These are phyloP conservation scores for Chionoecetes opilio DNA, from an alignment of 1,140 invertebrate species.

Conservation along the genomic window DNA sequence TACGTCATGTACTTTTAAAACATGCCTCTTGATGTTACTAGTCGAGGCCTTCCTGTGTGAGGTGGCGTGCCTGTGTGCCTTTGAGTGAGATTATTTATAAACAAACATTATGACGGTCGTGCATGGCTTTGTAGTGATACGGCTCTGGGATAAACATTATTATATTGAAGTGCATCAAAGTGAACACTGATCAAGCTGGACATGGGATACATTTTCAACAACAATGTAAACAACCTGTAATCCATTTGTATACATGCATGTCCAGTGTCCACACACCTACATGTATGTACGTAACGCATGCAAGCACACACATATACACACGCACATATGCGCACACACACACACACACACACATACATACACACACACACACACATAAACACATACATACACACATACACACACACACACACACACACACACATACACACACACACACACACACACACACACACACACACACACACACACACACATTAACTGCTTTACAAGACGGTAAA, in stretches of 20 bases:
- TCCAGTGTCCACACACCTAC: background rate
- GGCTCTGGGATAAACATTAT: slow-evolving; percentile 19
- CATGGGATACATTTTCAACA: background rate
- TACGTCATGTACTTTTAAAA: background rate
- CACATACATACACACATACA: slow-evolving; percentile 54
- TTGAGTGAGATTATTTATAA: slow-evolving; percentile 10
- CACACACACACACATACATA: slow-evolving; percentile 57
- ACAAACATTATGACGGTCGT: background rate
- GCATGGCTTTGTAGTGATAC: background rate
- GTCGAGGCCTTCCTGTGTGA: background rate
- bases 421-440: slow-evolving; percentile 62
- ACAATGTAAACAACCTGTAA: background rate
- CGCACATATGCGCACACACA: slow-evolving; percentile 48
- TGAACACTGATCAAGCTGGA: slow-evolving; percentile 18
- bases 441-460: slow-evolving; percentile 40
- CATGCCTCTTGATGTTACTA: background rate
- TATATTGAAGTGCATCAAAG: slow-evolving; percentile 10
- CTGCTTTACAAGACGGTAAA: too few species aligned
- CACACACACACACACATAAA: slow-evolving; percentile 46
- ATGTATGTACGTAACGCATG: slow-evolving; percentile 46
- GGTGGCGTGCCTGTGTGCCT: background rate
- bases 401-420: slow-evolving; percentile 53
- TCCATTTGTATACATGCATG: slow-evolving; percentile 30
- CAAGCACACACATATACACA: slow-evolving; percentile 41
- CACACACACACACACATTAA: slow-evolving; percentile 38